Conservation (phyloP, 2,888 invertebrate genomes). For the Drosophila anomalipes region DNA sequence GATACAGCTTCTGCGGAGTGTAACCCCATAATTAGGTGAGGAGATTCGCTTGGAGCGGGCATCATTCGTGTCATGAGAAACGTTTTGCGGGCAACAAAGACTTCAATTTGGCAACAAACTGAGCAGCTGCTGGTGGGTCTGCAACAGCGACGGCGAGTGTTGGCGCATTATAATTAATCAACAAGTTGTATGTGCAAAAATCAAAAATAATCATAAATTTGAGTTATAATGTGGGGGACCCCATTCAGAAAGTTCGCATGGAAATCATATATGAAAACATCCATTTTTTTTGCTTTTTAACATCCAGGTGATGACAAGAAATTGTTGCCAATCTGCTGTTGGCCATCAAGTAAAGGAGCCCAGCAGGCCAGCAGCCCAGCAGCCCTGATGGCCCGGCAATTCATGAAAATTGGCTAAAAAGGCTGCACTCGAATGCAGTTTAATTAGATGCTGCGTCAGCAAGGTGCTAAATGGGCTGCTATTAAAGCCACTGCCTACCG, state of each 20-base stretch:
- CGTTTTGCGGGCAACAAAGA: conserved; percentile 68
- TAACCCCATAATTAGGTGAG: conserved; percentile 67
- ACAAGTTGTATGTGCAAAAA: conserved; percentile 68
- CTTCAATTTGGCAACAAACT: conserved; percentile 58
- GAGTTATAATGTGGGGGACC: conserved; percentile 37
- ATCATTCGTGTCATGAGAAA: conserved; percentile 57
- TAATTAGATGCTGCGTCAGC: conserved; percentile 84
- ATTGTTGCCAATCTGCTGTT: conserved; percentile 18
- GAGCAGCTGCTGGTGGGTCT: conserved; percentile 64
- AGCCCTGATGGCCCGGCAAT: conserved; percentile 54
- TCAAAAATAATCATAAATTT: conserved; percentile 77
- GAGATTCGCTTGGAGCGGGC: conserved; percentile 6
- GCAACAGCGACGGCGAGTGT: background rate
- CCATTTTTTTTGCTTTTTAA: background rate
- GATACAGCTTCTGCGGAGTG: conserved; percentile 18
- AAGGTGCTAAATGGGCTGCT: conserved; percentile 84
- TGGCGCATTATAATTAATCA: conserved; percentile 75
- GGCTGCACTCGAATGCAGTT: conserved; percentile 48
- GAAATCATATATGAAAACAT: conserved; percentile 49
- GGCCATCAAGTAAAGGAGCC: conserved; percentile 33
- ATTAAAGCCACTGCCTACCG: conserved; percentile 62
- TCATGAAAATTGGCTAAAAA: conserved; percentile 70
- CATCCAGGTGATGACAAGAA: conserved; percentile 31
- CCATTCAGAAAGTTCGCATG: conserved; percentile 61
- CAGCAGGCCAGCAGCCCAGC: conserved; percentile 34